phyloP scores from a whole-genome alignment of 2,888 invertebrate species.

The Lepidocyrtinus sp. region DNA sequence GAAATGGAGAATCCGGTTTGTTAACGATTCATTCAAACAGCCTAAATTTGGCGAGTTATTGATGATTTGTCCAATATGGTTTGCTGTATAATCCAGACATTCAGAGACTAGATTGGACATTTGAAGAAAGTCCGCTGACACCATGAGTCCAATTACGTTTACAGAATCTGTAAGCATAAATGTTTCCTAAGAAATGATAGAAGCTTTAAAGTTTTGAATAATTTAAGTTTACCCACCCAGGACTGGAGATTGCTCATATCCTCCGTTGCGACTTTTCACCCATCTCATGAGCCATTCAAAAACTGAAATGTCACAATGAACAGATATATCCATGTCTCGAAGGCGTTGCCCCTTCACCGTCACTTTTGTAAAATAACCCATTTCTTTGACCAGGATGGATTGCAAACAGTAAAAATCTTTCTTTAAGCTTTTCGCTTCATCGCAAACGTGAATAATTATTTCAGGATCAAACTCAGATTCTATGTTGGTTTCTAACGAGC shows the following conservation, averaged over 20 bases:
- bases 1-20: conserved; percentile 83
- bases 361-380: conserved; percentile 95
- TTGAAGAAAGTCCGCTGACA: conserved; percentile 93
- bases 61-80: conserved; percentile 89
- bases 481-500: too few species aligned
- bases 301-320: conserved; percentile 95
- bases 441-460: conserved; percentile 95
- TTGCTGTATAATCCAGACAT: conserved; percentile 89
- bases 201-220: conserved; percentile 2
- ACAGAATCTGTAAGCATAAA: conserved; percentile 77
- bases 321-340: conserved; percentile 96
- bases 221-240: conserved; percentile 28
- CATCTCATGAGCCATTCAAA: conserved; percentile 98
- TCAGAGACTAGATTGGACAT: conserved; percentile 92
- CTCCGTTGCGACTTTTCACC: conserved; percentile 78
- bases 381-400: conserved; percentile 87
- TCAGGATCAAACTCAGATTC: conserved; percentile 73
- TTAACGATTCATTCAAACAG: conserved; percentile 82
- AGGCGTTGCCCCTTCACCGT: conserved; percentile 81
- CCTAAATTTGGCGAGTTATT: conserved; percentile 89
- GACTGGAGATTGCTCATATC: conserved; percentile 35
- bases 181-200: conserved; percentile 18
- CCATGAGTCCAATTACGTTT: conserved; percentile 92
- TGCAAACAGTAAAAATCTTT: conserved; percentile 93
- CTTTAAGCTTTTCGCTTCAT: conserved; percentile 91